A percentile compares a stretch with the other conserved stretches of the same genome.
Conservation (phyloP, 1,140 invertebrate species). For the Drosophila repletoides region DNA sequence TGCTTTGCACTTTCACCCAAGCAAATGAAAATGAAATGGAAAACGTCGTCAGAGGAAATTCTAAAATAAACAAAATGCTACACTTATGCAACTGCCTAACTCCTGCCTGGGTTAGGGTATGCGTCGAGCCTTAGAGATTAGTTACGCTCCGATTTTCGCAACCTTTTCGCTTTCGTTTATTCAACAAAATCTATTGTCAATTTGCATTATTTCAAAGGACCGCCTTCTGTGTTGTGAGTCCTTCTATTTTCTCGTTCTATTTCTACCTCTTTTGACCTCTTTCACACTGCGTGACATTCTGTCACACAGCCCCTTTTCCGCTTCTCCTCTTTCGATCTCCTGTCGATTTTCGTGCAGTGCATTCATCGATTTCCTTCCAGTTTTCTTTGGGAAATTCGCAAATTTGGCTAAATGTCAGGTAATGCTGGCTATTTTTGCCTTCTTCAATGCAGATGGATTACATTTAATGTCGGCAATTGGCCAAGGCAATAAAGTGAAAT, state of each 20-base stretch:
- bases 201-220: conserved; percentile 68
- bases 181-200: conserved; percentile 60
- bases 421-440: conserved; percentile 31
- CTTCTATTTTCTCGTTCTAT: neutral
- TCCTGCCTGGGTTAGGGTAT: conserved; percentile 30
- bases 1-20: conserved; percentile 48
- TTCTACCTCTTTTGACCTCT: conserved; percentile 54
- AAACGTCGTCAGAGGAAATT: conserved; percentile 36
- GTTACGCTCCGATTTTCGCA: conserved; percentile 67
- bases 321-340: too few species aligned
- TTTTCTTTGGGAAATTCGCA: conserved; percentile 73
- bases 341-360: conserved; percentile 36
- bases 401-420: conserved; percentile 67
- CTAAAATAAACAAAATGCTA: conserved; percentile 26
- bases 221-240: conserved; percentile 51
- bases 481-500: conserved; percentile 77
- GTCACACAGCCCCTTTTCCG: neutral
- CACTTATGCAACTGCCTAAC: conserved; percentile 48
- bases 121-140: conserved; percentile 42
- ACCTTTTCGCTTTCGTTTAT: conserved; percentile 60
- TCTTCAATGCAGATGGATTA: conserved; percentile 72
- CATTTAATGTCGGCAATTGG: conserved; percentile 69
- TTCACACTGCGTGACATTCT: conserved; percentile 41
- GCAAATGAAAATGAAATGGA: conserved; percentile 30
- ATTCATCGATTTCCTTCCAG: conserved; percentile 74